Conservation (phyloP, 2,113 vertebrate species). For the Pelusios castaneus region DNA sequence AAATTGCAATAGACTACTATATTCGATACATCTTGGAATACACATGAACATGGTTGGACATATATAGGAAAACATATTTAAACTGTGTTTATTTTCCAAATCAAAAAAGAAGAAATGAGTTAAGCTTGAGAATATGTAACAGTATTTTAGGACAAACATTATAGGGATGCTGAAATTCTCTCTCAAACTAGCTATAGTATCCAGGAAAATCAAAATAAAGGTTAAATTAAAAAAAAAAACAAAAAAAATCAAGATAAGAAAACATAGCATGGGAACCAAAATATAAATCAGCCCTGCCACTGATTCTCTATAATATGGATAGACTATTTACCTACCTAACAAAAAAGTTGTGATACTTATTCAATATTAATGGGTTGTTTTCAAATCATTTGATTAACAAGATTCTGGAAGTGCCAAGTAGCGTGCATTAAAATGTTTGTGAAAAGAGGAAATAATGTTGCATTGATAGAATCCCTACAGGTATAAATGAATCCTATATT, state of each 20-base stretch:
- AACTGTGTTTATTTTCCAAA: neutral
- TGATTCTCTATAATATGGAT: neutral
- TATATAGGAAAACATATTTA: neutral
- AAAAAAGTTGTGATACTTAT: neutral
- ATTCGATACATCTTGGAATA: neutral
- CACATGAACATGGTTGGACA: neutral
- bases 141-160: neutral
- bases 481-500: neutral
- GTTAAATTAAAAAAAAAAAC: neutral
- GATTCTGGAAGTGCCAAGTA: neutral
- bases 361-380: neutral
- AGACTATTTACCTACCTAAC: neutral
- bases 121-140: neutral
- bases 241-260: neutral
- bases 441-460: neutral
- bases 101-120: neutral
- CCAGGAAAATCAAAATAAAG: neutral
- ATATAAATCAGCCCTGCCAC: neutral
- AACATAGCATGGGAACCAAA: neutral
- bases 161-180: neutral
- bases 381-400: neutral
- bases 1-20: neutral
- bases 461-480: neutral
- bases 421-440: neutral
- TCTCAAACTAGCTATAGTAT: neutral